These are phyloP conservation scores for Nomada ruficornis DNA, from an alignment of 2,888 invertebrate species.

Conservation along the genomic window DNA sequence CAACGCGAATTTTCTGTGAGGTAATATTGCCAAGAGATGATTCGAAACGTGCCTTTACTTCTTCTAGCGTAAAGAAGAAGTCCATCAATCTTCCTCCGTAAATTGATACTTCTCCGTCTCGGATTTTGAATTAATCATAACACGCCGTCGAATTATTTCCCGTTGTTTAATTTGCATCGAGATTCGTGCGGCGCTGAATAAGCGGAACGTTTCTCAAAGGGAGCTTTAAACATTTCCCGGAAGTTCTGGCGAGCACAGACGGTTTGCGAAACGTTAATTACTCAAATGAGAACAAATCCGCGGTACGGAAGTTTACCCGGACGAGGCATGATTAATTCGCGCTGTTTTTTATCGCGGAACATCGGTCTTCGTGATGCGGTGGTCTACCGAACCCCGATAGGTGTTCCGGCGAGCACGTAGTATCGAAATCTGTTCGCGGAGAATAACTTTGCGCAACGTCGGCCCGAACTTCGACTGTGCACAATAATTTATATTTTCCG, in stretches of 20 bases:
- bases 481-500: conserved; percentile 29
- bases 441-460: conserved; percentile 3
- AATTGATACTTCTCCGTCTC: conserved; percentile 27
- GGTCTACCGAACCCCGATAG: not conserved
- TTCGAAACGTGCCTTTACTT: not conserved
- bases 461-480: conserved; percentile 1
- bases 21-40: conserved; percentile 14
- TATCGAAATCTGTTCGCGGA: conserved; percentile 35
- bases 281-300: conserved; percentile 7
- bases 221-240: conserved; percentile 10
- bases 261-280: conserved; percentile 46
- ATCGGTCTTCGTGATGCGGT: conserved; percentile 13
- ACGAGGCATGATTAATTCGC: conserved; percentile 38
- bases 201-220: conserved; percentile 34
- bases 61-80: too few species aligned
- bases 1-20: conserved; percentile 21
- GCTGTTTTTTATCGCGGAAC: conserved; percentile 29
- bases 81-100: conserved; percentile 5
- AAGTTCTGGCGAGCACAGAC: not conserved
- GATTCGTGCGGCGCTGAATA: conserved; percentile 26
- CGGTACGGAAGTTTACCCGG: conserved; percentile 27
- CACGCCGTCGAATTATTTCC: conserved; percentile 21
- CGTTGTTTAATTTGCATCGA: conserved; percentile 36
- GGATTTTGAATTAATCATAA: conserved; percentile 39
- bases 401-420: not conserved